These are phyloP conservation scores for Platichthys flesus DNA, from an alignment of 2,113 vertebrate genomes.

Conservation along the genomic window DNA sequence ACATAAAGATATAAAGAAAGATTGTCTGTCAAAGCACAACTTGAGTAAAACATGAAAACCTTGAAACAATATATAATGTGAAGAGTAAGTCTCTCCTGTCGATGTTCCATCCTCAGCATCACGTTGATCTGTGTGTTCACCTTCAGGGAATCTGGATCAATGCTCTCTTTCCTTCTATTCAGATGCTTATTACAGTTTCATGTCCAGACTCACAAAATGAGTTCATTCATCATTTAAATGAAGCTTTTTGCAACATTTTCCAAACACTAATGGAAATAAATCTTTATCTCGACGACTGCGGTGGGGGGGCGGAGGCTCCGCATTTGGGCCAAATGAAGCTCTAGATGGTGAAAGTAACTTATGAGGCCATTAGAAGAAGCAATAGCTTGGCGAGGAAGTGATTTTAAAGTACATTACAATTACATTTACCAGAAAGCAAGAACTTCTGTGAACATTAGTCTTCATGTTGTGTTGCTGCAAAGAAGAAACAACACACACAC, in stretches of 20 bases:
- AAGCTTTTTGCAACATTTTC: constrained; percentile 49
- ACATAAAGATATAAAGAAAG: too few relatives aligned
- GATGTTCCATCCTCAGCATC: neutral
- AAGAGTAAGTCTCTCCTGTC: neutral
- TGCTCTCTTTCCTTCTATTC: constrained; percentile 20
- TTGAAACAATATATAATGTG: neutral
- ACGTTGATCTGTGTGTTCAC: constrained; percentile 30
- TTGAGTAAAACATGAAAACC: too few relatives aligned
- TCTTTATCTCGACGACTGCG: constrained; percentile 17
- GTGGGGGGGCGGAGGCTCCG: neutral
- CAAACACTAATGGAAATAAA: constrained; percentile 30
- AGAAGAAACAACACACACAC: too few relatives aligned
- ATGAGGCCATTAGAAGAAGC: constrained; percentile 45
- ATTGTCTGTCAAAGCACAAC: too few relatives aligned
- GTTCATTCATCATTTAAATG: constrained; percentile 58
- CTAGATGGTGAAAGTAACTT: constrained; percentile 25
- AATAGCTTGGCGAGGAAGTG: neutral
- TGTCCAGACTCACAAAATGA: constrained; percentile 37
- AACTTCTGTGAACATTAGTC: constrained; percentile 13
- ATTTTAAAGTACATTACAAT: constrained; percentile 35
- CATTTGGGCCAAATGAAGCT: constrained; percentile 22
- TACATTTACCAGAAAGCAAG: constrained; percentile 12
- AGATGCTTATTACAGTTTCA: constrained; percentile 67
- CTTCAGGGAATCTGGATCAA: constrained; percentile 56
- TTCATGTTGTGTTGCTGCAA: constrained; percentile 11